Evolutionary conservation across 2,888 invertebrate species (phyloP).

Genomic region (Pyrocoelia pectoralis): DNA sequence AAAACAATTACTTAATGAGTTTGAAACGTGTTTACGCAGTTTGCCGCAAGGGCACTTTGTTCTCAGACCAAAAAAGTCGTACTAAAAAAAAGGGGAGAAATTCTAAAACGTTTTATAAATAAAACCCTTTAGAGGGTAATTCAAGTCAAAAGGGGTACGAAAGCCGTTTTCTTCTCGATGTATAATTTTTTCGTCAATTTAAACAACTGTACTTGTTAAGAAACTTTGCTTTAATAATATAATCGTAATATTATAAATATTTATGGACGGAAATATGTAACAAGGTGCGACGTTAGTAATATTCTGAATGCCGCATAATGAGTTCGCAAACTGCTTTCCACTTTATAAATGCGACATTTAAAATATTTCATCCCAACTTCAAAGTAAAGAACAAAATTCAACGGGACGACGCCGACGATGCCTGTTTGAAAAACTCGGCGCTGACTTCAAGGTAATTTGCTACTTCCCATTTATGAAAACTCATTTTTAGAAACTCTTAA

Average conservation of each 20-base stretch:
- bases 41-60: conserved; percentile 34
- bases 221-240: conserved; percentile 29
- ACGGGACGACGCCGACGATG: conserved; percentile 13
- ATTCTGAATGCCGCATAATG: conserved; percentile 36
- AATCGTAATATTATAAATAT: conserved; percentile 37
- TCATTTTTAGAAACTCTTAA: conserved; percentile 15
- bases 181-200: conserved; percentile 19
- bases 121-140: conserved; percentile 26
- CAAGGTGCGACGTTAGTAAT: conserved; percentile 30
- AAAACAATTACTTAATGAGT: conserved; percentile 44
- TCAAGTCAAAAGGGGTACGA: conserved; percentile 5
- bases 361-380: conserved; percentile 31
- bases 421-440: background rate
- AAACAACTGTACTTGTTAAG: conserved; percentile 31
- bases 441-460: conserved; percentile 23
- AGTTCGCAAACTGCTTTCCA: conserved; percentile 33
- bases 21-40: conserved; percentile 37
- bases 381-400: conserved; percentile 21
- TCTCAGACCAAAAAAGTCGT: conserved; percentile 19
- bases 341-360: conserved; percentile 36
- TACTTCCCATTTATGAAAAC: conserved; percentile 24
- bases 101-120: conserved; percentile 33
- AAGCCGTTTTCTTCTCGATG: conserved; percentile 15
- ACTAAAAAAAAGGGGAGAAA: conserved; percentile 21
- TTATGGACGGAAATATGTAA: conserved; percentile 30